Conservation (phyloP, 2,113 vertebrate species). For the Thunnus thynnus region DNA sequence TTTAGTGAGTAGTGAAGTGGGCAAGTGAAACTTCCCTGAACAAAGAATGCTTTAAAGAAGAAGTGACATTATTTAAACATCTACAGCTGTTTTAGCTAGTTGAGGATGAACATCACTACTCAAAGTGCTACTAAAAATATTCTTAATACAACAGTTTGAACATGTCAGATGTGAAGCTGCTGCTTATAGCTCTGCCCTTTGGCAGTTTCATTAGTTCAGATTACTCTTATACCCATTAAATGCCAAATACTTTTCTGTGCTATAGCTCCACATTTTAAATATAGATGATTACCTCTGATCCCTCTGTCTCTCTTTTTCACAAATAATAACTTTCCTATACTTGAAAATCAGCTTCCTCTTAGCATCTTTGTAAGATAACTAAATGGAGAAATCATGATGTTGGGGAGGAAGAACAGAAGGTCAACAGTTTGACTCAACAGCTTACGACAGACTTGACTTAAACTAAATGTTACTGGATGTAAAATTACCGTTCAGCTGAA, state of each 20-base stretch:
- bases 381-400: not conserved
- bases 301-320: too few relatives aligned
- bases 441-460: not conserved
- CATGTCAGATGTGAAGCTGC: not conserved
- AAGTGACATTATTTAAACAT: not conserved
- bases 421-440: not conserved
- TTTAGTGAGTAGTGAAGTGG: too few relatives aligned
- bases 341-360: not conserved
- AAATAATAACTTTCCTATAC: not conserved
- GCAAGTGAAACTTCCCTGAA: too few relatives aligned
- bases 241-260: not conserved
- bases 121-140: not conserved
- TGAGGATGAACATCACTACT: not conserved
- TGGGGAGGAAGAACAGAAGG: not conserved
- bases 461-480: not conserved
- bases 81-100: not conserved
- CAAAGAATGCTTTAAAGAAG: not conserved
- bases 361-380: not conserved
- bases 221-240: not conserved
- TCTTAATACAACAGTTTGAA: not conserved
- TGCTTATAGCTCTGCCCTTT: not conserved
- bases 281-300: too few relatives aligned
- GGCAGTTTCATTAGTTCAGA: not conserved
- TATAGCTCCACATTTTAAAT: too few relatives aligned
- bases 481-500: not conserved